phyloP scores from a whole-genome alignment of 2,888 invertebrate species.

The Ormyrus thymus region DNA sequence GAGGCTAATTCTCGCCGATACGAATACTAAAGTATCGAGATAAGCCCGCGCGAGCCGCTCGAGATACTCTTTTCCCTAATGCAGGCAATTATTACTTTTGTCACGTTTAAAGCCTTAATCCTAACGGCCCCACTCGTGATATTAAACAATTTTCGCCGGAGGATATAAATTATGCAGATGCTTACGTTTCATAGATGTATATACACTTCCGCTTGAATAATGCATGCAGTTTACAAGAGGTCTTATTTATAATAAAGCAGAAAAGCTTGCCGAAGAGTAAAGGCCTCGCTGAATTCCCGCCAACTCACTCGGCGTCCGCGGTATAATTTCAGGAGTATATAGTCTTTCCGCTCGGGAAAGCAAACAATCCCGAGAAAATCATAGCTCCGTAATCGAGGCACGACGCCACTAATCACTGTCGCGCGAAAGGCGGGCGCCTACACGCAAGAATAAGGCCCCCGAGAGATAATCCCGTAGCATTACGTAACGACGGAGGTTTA shows the following conservation, averaged over 20 bases:
- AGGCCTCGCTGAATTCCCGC: no score
- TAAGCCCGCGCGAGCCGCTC: conserved; percentile 39
- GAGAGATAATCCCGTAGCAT: conserved; percentile 55
- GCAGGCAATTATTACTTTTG: conserved; percentile 56
- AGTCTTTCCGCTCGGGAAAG: no score
- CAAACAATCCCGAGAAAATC: no score
- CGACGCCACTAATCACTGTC: conserved; percentile 19
- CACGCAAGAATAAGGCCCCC: conserved; percentile 15
- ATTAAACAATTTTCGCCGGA: conserved; percentile 16
- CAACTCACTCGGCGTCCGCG: no score
- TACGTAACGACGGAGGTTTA: conserved; percentile 47
- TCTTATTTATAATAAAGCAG: no score
- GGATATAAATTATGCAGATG: no score
- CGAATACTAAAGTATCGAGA: conserved; percentile 62
- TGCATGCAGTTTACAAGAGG: no score
- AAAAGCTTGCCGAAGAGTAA: no score
- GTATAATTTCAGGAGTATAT: background rate
- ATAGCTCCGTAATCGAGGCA: conserved; percentile 55
- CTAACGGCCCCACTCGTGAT: background rate
- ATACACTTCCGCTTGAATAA: no score
- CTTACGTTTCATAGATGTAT: no score
- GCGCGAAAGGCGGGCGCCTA: background rate
- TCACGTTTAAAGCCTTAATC: conserved; percentile 58
- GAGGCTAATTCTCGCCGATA: conserved; percentile 59
- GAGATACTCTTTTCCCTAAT: conserved; percentile 17